Conservation (phyloP, 2,113 vertebrate species). For the Microtus ochrogaster region DNA sequence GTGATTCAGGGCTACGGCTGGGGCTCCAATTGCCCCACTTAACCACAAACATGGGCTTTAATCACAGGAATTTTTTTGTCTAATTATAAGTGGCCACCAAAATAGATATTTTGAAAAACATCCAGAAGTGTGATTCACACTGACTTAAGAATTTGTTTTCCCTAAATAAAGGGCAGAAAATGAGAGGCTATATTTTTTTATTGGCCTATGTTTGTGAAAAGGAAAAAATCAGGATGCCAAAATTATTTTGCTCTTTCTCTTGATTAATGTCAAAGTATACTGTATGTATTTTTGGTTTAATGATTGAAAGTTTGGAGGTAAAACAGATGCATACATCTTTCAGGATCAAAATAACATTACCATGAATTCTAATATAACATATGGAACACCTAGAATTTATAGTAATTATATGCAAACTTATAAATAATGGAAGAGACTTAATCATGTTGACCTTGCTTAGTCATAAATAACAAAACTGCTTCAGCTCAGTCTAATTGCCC, state of each 20-base stretch:
- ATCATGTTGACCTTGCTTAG: conserved; percentile 80
- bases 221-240: conserved; percentile 16
- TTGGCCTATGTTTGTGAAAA: conserved; percentile 38
- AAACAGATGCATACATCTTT: conserved; percentile 63
- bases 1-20: conserved; percentile 74
- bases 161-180: conserved; percentile 49
- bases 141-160: conserved; percentile 61
- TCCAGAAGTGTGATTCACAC: conserved; percentile 68
- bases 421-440: conserved; percentile 79
- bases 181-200: conserved; percentile 57
- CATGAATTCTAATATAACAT: conserved; percentile 61
- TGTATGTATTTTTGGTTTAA: conserved; percentile 72
- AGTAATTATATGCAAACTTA: conserved; percentile 73
- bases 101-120: conserved; percentile 72
- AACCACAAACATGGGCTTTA: conserved; percentile 81
- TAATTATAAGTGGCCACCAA: conserved; percentile 78
- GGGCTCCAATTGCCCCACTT: conserved; percentile 82
- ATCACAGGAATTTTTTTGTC: conserved; percentile 80
- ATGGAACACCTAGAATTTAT: conserved; percentile 68
- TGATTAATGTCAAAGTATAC: conserved; percentile 74
- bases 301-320: conserved; percentile 52
- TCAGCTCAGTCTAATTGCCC: conserved; percentile 67
- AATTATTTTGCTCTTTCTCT: conserved; percentile 65
- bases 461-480: conserved; percentile 66
- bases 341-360: conserved; percentile 68